Evolutionary conservation across 2,113 vertebrate species (phyloP), one percentile per base, ranked within the genome.

Genomic region (Eretmochelys imbricata): DNA sequence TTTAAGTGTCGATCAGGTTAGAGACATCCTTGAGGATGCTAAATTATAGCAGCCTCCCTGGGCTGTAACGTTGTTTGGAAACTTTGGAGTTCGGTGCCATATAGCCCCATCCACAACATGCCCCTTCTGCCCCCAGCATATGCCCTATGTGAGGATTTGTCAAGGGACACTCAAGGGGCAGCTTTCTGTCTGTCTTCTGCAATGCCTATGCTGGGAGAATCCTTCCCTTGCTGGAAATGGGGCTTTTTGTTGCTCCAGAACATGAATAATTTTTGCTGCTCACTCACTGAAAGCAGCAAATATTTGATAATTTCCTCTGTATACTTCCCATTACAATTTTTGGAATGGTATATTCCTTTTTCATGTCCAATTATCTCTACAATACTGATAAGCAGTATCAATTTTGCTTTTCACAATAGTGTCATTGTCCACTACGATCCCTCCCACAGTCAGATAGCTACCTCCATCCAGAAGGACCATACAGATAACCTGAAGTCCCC

Each of bases 91-190:
- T 62, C 2, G 27, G 27, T 83, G 35, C 57, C 94, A 75, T 88
- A 38, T 83, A 89, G 14, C 29, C 59, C 89, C 25, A 59, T 59
- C 4, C 57, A 53, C 55, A 59, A 59, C 57, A 59, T 59, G 57
- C 9, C 22, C 10, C 11, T 27, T 29, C 88, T 96, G 50, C 91
- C 94, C 55, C 86, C 84, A 89, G 92, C 86, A 83, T 62, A 80
- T 4, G 75, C 89, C 92, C 93, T 29, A 95, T 96, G 92, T 3
- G 2, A 1, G 53, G 11, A 24, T 91, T 93, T 91, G 46, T 95
- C 50, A 85, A 89, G 62, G 88, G 82, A 57, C 24, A 48, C 59
- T 85, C 85, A 89, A 78, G 35, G 94, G 19, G 35, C 38, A 78
- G 65, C 62, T 22, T 19, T 84, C 75, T 82, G 76, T 14, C 89